Percentiles rank a stretch among this genome's conserved stretches.
These are phyloP conservation scores for Candidula unifasciata DNA, from an alignment of 2,888 invertebrate species.

Conservation along the genomic window DNA sequence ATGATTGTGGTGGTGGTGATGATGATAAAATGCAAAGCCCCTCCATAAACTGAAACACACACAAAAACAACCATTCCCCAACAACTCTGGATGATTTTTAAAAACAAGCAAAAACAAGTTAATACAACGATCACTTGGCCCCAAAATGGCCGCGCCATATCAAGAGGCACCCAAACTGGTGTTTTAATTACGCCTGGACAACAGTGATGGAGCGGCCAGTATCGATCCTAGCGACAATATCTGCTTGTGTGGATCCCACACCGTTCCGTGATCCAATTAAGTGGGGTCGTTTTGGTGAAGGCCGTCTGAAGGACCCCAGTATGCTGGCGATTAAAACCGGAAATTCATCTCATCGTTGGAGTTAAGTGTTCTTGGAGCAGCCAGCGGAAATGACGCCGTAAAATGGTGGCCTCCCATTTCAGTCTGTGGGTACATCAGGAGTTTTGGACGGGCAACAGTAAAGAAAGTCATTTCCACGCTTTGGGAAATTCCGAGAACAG, in stretches of 20 bases:
- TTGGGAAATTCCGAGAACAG: too few relatives aligned
- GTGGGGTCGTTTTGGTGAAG: not conserved
- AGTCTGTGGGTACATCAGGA: not conserved
- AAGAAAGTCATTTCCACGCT: too few relatives aligned
- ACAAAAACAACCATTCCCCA: too few relatives aligned
- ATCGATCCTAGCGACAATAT: constrained; percentile 17
- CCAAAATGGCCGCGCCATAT: not conserved
- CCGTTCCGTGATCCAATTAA: constrained; percentile 17
- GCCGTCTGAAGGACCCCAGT: not conserved
- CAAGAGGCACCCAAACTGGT: not conserved
- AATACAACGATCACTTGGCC: constrained; percentile 4
- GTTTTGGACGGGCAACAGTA: too few relatives aligned
- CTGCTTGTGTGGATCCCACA: not conserved
- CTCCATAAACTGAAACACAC: too few relatives aligned
- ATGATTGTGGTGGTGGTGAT: too few relatives aligned
- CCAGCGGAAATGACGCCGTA: constrained; percentile 13
- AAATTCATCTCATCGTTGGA: not conserved
- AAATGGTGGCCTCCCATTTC: not conserved
- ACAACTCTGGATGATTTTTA: too few relatives aligned
- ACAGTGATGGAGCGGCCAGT: not conserved
- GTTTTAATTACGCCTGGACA: not conserved
- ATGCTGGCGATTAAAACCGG: not conserved
- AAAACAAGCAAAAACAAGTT: too few relatives aligned
- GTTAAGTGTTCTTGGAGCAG: not conserved
- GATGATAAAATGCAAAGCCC: too few relatives aligned